Conservation (phyloP, 2,888 invertebrate genomes). For the Cetonia aurata region DNA sequence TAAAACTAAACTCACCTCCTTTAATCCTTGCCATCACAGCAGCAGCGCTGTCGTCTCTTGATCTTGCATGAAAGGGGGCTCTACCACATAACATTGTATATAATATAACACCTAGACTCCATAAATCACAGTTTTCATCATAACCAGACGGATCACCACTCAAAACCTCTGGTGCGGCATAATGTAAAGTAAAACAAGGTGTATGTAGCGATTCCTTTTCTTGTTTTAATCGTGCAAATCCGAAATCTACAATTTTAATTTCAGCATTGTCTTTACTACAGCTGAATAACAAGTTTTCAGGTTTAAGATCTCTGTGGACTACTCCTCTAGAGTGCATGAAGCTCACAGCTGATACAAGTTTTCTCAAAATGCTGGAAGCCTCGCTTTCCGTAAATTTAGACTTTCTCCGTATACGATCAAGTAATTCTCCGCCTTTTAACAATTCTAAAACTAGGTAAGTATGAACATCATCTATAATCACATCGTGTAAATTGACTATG, state of each 20-base stretch:
- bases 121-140: slow-evolving; percentile 94
- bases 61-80: slow-evolving; percentile 84
- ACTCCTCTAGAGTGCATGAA: slow-evolving; percentile 88
- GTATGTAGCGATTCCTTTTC: slow-evolving; percentile 76
- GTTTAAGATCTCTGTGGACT: slow-evolving; percentile 95
- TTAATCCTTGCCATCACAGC: slow-evolving; percentile 85
- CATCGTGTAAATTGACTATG: slow-evolving; percentile 86
- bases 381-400: slow-evolving; percentile 80
- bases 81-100: slow-evolving; percentile 82
- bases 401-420: slow-evolving; percentile 75
- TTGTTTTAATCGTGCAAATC: slow-evolving; percentile 87
- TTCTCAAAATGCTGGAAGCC: slow-evolving; percentile 84
- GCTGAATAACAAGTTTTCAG: slow-evolving; percentile 85
- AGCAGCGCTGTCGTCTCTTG: slow-evolving; percentile 79
- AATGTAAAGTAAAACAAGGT: slow-evolving; percentile 94
- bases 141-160: slow-evolving; percentile 76
- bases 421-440: slow-evolving; percentile 86
- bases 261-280: slow-evolving; percentile 70
- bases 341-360: slow-evolving; percentile 85
- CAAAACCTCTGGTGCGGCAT: slow-evolving; percentile 96
- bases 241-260: slow-evolving; percentile 96
- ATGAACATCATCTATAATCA: slow-evolving; percentile 86
- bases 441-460: slow-evolving; percentile 93
- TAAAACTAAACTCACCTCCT: slow-evolving; percentile 83
- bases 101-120: slow-evolving; percentile 95